Percentiles rank a stretch among this genome's conserved stretches.
Conservation (phyloP, 2,113 vertebrate genomes). For the Syngnathoides biaculeatus region DNA sequence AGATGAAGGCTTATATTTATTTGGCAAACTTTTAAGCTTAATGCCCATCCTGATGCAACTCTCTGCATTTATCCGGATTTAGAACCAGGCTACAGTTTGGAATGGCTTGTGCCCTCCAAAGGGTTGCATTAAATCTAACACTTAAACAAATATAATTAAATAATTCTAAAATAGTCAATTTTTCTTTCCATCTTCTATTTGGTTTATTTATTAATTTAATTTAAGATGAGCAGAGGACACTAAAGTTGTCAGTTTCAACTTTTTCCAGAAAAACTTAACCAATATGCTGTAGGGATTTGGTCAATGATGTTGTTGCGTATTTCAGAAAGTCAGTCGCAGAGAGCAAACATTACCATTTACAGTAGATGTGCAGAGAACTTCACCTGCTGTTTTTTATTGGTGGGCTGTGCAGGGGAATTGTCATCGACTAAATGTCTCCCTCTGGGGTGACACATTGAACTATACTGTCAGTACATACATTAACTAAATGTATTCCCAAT, state of each 20-base stretch:
- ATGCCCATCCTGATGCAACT: too few relatives aligned
- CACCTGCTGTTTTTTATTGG: constrained; percentile 39
- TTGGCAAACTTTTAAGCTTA: too few relatives aligned
- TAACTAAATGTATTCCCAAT: constrained; percentile 25
- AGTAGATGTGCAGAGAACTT: constrained; percentile 48
- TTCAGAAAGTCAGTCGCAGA: constrained; percentile 43
- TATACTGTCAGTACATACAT: constrained; percentile 14
- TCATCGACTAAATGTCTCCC: constrained; percentile 37
- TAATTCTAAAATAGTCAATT: too few relatives aligned
- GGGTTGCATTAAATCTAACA: too few relatives aligned
- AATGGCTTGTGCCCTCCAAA: too few relatives aligned
- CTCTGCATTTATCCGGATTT: too few relatives aligned
- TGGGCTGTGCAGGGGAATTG: constrained; percentile 32
- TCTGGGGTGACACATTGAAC: constrained; percentile 16
- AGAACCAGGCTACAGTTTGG: too few relatives aligned
- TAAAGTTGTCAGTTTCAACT: not conserved
- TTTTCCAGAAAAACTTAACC: not conserved
- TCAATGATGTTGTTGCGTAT: constrained; percentile 54
- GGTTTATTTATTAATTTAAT: not conserved
- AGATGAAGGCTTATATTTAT: too few relatives aligned
- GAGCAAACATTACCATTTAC: constrained; percentile 63
- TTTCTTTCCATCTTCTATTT: too few relatives aligned
- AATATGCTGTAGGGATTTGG: constrained; percentile 5
- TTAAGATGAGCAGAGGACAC: not conserved
- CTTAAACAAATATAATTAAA: too few relatives aligned